A percentile compares a stretch with the other conserved stretches of the same genome.
Conservation (phyloP, 1,140 invertebrate species). For the Rhagoletis zephyria region DNA sequence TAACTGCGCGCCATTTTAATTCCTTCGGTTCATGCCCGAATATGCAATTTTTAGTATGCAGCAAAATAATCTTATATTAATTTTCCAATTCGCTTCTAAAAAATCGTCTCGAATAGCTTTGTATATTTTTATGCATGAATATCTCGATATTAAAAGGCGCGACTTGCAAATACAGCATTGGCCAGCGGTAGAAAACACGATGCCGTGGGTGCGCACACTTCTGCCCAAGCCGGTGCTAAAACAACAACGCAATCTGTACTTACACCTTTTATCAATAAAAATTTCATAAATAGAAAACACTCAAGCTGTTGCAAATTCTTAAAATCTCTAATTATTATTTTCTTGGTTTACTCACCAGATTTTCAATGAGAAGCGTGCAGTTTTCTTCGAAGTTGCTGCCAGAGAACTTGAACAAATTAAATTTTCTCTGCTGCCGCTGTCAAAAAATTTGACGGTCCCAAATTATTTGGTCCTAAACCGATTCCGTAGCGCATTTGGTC, state of each 20-base stretch:
- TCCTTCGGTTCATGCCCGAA: background rate
- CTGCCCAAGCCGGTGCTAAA: conserved; percentile 3
- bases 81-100: background rate
- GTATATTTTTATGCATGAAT: too few relatives aligned
- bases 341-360: conserved; percentile 18
- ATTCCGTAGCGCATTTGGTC: too few relatives aligned
- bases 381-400: background rate
- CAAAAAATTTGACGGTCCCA: too few relatives aligned
- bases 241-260: background rate
- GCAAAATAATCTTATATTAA: background rate
- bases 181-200: background rate
- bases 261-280: background rate
- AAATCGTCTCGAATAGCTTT: too few relatives aligned
- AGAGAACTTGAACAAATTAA: too few relatives aligned
- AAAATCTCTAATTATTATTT: conserved; percentile 2
- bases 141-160: too few relatives aligned
- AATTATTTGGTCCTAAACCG: too few relatives aligned
- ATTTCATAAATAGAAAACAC: background rate
- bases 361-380: conserved; percentile 6
- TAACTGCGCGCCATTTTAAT: conserved; percentile 29
- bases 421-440: too few relatives aligned
- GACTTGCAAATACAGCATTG: too few relatives aligned
- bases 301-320: background rate
- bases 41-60: background rate
- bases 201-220: background rate